phyloP scores from a whole-genome alignment of 2,113 vertebrate genomes.

The Tachuris rubrigastra region DNA sequence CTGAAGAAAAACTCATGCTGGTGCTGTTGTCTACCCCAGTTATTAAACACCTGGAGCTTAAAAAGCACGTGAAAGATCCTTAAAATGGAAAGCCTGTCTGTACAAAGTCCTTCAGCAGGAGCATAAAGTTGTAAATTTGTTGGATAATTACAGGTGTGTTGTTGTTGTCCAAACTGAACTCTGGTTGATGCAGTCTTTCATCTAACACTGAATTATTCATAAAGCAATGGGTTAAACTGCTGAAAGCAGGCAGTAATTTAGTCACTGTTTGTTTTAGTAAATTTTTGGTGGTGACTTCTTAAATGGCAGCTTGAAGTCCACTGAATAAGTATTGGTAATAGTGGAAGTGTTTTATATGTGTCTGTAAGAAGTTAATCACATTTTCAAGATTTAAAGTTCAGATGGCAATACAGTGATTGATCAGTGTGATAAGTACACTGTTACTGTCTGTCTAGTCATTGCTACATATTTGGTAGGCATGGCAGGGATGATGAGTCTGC shows the following conservation, averaged over 20 bases:
- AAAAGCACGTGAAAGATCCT: neutral
- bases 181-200: neutral
- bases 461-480: neutral
- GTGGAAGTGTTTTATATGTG: neutral
- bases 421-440: neutral
- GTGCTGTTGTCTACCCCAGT: neutral
- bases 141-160: neutral
- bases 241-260: neutral
- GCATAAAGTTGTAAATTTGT: neutral
- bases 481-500: neutral
- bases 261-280: neutral
- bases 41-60: neutral
- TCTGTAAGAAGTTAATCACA: neutral
- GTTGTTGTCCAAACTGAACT: neutral
- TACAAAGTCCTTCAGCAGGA: neutral
- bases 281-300: neutral
- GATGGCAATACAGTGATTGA: neutral
- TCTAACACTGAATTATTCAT: constrained; percentile 20
- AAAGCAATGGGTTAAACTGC: neutral
- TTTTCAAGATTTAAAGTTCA: neutral
- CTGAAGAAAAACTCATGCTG: neutral
- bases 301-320: neutral
- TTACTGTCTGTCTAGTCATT: neutral
- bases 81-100: neutral
- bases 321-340: neutral